phyloP scores from a whole-genome alignment of 2,113 vertebrate species.

The Neodontobutis hainanensis region DNA sequence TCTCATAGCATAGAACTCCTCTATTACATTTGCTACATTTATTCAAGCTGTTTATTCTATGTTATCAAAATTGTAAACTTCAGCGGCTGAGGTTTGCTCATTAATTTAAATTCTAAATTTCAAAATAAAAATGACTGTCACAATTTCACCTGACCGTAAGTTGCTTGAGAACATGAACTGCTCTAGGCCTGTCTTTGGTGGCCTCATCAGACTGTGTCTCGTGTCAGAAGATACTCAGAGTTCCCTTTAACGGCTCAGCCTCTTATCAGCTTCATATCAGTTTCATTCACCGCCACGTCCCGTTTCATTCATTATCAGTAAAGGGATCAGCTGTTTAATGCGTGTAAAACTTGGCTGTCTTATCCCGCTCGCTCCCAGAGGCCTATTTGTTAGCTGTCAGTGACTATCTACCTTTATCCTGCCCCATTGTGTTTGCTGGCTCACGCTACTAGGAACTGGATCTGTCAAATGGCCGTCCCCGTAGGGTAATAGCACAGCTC shows the following conservation, averaged over 20 bases:
- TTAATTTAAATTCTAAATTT: too few relatives aligned
- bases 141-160: conserved; percentile 9
- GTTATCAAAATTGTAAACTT: not conserved
- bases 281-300: conserved; percentile 42
- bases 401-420: conserved; percentile 66
- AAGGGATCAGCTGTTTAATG: conserved; percentile 56
- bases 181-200: conserved; percentile 12
- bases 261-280: conserved; percentile 34
- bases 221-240: not conserved
- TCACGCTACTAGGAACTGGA: conserved; percentile 55
- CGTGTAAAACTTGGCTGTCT: conserved; percentile 50
- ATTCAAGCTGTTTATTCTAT: not conserved
- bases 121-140: not conserved
- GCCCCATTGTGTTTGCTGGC: conserved; percentile 60
- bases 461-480: conserved; percentile 65
- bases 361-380: conserved; percentile 46
- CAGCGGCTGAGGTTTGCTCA: too few relatives aligned
- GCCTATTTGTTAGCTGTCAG: conserved; percentile 73
- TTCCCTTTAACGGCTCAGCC: conserved; percentile 18
- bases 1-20: not conserved
- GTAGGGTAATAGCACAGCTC: conserved; percentile 65
- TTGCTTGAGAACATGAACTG: conserved; percentile 17
- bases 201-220: conserved; percentile 5
- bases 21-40: not conserved
- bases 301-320: conserved; percentile 51